Evolutionary conservation across 1,140 invertebrate genomes (phyloP).

Genomic region (Zaprionus capensis): DNA sequence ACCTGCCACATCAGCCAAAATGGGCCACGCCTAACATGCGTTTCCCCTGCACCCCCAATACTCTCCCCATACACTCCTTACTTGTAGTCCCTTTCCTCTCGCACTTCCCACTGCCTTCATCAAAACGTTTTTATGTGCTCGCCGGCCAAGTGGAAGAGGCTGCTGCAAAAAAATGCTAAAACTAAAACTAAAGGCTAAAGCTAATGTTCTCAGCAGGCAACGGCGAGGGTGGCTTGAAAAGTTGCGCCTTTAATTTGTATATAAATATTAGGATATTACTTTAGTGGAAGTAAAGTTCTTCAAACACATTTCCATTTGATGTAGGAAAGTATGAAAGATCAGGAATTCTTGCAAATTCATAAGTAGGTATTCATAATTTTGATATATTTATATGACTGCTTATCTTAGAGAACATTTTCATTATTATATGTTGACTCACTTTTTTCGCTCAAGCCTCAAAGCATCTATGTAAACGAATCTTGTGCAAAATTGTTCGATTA

Average conservation of each 20-base stretch:
- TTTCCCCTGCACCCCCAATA: slow-evolving; percentile 4
- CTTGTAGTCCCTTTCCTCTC: not conserved
- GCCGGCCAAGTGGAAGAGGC: slow-evolving; percentile 55
- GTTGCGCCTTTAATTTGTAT: not conserved
- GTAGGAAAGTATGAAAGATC: too few species aligned
- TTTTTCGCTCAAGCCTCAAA: too few species aligned
- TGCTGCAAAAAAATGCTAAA: slow-evolving; percentile 45
- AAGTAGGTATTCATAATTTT: too few species aligned
- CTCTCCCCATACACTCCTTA: not conserved
- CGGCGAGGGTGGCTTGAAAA: slow-evolving; percentile 16
- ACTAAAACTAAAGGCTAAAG: slow-evolving; percentile 58
- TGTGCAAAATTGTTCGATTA: too few species aligned
- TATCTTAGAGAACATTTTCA: too few species aligned
- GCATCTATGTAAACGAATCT: too few species aligned
- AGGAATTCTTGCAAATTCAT: too few species aligned
- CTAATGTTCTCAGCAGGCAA: slow-evolving; percentile 48
- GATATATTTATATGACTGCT: too few species aligned
- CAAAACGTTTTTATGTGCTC: slow-evolving; percentile 42
- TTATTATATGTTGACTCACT: too few species aligned
- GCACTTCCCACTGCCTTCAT: not conserved
- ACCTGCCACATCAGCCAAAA: slow-evolving; percentile 56
- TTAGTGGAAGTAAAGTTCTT: not conserved
- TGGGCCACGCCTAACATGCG: slow-evolving; percentile 24
- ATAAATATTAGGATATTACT: not conserved
- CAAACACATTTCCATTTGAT: too few species aligned